Percentiles rank a stretch among this genome's conserved stretches.
Evolutionary conservation across 2,888 invertebrate species (phyloP).

Genomic region (Lapara coniferarum): DNA sequence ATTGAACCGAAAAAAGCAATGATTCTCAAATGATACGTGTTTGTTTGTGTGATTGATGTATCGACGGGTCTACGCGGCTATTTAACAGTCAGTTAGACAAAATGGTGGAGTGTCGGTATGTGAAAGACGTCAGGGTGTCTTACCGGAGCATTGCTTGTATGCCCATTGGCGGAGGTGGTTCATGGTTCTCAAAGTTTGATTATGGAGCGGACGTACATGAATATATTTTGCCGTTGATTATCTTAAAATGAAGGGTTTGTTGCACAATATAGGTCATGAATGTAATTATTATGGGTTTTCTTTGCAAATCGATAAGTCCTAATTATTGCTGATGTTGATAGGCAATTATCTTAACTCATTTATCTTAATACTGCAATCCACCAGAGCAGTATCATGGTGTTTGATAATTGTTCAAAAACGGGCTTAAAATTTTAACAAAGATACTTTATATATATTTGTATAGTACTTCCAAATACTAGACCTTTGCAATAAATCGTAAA

Average conservation of each 20-base stretch:
- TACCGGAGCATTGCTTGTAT: slow-evolving; percentile 59
- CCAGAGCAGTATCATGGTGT: too few relatives aligned
- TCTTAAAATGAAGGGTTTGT: background rate
- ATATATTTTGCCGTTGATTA: background rate
- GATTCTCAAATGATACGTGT: slow-evolving; percentile 64
- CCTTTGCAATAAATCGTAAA: too few relatives aligned
- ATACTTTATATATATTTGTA: too few relatives aligned
- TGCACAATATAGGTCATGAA: too few relatives aligned
- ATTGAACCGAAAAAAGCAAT: slow-evolving; percentile 77
- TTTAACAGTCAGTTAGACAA: slow-evolving; percentile 82
- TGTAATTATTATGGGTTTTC: too few relatives aligned
- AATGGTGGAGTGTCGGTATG: slow-evolving; percentile 68
- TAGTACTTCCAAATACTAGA: too few relatives aligned
- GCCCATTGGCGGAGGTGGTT: slow-evolving; percentile 53
- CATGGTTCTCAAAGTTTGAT: slow-evolving; percentile 59
- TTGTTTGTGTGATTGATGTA: slow-evolving; percentile 80
- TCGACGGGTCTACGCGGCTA: slow-evolving; percentile 76
- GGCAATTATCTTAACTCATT: too few relatives aligned
- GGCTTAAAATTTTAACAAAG: too few relatives aligned
- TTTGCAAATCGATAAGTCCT: too few relatives aligned
- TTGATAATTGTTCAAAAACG: too few relatives aligned
- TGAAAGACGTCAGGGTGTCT: slow-evolving; percentile 66
- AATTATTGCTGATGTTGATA: too few relatives aligned
- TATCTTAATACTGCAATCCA: too few relatives aligned
- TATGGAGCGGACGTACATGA: background rate